A percentile compares a stretch with the other conserved stretches of the same genome.
Evolutionary conservation across 1,140 invertebrate genomes (phyloP).

Genomic region (Hycleus cichorii): DNA sequence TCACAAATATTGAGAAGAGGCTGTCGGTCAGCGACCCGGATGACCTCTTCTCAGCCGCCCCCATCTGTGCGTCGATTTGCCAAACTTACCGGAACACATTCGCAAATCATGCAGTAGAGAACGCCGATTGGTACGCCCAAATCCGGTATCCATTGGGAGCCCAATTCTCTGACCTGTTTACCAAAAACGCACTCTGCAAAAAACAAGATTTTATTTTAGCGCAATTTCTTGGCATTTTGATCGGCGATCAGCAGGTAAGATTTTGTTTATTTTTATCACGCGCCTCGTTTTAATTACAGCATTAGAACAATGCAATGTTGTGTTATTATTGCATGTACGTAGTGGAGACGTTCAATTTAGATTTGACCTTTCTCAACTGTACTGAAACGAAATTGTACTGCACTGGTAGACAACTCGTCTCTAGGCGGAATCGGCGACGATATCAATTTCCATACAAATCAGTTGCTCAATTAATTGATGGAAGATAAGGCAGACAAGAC

Average conservation of each 20-base stretch:
- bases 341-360: constrained; percentile 5
- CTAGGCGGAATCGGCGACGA: constrained; percentile 1
- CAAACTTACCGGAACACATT: constrained; percentile 79
- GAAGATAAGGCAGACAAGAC: too few relatives aligned
- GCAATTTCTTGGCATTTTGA: too few relatives aligned
- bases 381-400: too few relatives aligned
- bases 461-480: too few relatives aligned
- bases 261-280: too few relatives aligned
- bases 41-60: constrained; percentile 28
- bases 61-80: constrained; percentile 2
- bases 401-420: constrained; percentile 15
- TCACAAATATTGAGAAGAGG: not conserved
- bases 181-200: constrained; percentile 81
- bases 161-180: constrained; percentile 74
- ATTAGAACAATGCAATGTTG: too few relatives aligned
- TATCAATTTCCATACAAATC: not conserved
- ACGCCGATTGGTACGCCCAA: constrained; percentile 84
- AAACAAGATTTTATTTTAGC: not conserved
- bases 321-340: not conserved
- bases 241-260: too few relatives aligned
- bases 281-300: too few relatives aligned
- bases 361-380: constrained; percentile 19
- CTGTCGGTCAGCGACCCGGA: constrained; percentile 24
- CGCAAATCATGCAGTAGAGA: constrained; percentile 89
- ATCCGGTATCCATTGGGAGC: constrained; percentile 83